Conservation (phyloP, 2,113 vertebrate species). For the Odontesthes bonariensis region DNA sequence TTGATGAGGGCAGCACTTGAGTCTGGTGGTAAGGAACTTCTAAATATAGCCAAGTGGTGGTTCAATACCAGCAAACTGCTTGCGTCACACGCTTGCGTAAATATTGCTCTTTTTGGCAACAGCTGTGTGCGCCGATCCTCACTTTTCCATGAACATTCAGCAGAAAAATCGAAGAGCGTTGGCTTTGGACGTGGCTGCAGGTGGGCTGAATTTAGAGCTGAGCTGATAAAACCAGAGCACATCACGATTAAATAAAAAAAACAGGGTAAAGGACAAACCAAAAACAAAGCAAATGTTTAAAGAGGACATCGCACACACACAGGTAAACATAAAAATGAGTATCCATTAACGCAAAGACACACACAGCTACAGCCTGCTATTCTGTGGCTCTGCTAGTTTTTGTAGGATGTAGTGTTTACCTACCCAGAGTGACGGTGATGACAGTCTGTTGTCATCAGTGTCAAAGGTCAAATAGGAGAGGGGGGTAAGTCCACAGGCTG, state of each 20-base stretch:
- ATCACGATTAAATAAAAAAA: slow-evolving; percentile 23
- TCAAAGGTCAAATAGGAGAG: slow-evolving; percentile 66
- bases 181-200: slow-evolving; percentile 35
- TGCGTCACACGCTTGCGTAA: slow-evolving; percentile 72
- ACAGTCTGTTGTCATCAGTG: slow-evolving; percentile 81
- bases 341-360: slow-evolving; percentile 22
- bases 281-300: slow-evolving; percentile 40
- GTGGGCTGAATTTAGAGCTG: slow-evolving; percentile 35
- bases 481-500: slow-evolving; percentile 56
- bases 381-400: slow-evolving; percentile 36
- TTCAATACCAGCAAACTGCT: slow-evolving; percentile 65
- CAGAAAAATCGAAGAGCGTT: slow-evolving; percentile 63
- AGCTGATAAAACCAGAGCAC: slow-evolving; percentile 3
- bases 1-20: slow-evolving; percentile 67
- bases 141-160: slow-evolving; percentile 66
- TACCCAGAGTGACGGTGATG: slow-evolving; percentile 75
- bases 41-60: slow-evolving; percentile 73
- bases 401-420: slow-evolving; percentile 74
- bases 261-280: slow-evolving; percentile 21
- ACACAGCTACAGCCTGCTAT: slow-evolving; percentile 4
- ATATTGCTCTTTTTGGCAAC: slow-evolving; percentile 75
- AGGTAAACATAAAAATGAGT: slow-evolving; percentile 19
- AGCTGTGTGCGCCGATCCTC: slow-evolving; percentile 28
- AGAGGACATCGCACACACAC: slow-evolving; percentile 8
- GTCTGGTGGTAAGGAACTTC: slow-evolving; percentile 51